A percentile compares a stretch with the other conserved stretches of the same genome.
phyloP scores from a whole-genome alignment of 1,140 invertebrate species.

The Lethocerus indicus region DNA sequence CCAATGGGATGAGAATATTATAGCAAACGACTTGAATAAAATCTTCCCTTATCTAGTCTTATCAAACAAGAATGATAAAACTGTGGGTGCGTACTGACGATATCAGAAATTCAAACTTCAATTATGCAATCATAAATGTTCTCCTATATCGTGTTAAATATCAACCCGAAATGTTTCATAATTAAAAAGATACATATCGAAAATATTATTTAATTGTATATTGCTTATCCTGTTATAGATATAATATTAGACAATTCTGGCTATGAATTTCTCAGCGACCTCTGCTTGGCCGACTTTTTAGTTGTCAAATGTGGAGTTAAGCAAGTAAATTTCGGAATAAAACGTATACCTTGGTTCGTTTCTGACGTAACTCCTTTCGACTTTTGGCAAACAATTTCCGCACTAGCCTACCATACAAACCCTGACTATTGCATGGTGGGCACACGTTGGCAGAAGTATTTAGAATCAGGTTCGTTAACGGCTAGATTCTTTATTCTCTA shows the following conservation, averaged over 20 bases:
- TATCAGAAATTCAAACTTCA: neutral
- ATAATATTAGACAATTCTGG: conserved; percentile 88
- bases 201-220: neutral
- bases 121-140: neutral
- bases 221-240: conserved; percentile 29
- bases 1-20: conserved; percentile 43
- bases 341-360: conserved; percentile 90
- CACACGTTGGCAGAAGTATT: conserved; percentile 29
- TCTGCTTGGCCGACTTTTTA: conserved; percentile 72
- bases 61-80: conserved; percentile 17
- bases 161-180: too few relatives aligned
- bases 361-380: conserved; percentile 73
- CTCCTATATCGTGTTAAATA: too few relatives aligned
- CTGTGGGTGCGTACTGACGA: conserved; percentile 20
- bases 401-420: conserved; percentile 25
- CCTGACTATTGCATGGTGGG: conserved; percentile 25
- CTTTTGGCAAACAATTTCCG: conserved; percentile 48
- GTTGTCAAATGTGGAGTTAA: conserved; percentile 42
- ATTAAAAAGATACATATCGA: neutral
- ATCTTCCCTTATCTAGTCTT: conserved; percentile 31
- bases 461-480: conserved; percentile 4
- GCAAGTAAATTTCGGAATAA: conserved; percentile 69
- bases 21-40: conserved; percentile 44
- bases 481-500: too few relatives aligned
- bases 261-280: conserved; percentile 82